phyloP scores from a whole-genome alignment of 2,797 vertebrate genomes.

The Anolis apletophallus region DNA sequence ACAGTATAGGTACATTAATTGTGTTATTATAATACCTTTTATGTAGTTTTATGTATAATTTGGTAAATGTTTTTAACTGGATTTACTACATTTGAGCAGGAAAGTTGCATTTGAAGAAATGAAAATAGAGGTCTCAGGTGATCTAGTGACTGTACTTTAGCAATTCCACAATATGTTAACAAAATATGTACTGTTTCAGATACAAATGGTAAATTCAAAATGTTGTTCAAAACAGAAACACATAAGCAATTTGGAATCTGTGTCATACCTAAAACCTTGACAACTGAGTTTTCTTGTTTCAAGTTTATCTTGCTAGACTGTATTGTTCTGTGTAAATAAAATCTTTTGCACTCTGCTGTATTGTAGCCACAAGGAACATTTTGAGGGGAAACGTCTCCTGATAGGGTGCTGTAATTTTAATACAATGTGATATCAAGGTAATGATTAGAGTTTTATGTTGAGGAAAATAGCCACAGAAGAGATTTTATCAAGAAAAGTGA shows the following conservation, averaged over 20 bases:
- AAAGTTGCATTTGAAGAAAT: too few species aligned
- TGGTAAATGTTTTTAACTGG: too few species aligned
- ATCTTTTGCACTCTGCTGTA: slow-evolving; percentile 6
- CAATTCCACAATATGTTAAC: not conserved
- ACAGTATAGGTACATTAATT: too few species aligned
- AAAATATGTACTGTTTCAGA: not conserved
- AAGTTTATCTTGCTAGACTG: slow-evolving; percentile 29
- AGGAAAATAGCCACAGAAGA: slow-evolving; percentile 45
- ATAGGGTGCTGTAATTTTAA: slow-evolving; percentile 39
- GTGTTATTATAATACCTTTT: too few species aligned
- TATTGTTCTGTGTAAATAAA: not conserved
- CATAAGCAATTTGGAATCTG: not conserved
- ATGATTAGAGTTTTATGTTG: slow-evolving; percentile 39
- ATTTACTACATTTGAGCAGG: too few species aligned
- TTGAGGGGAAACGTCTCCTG: slow-evolving; percentile 27
- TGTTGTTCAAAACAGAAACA: not conserved
- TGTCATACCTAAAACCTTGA: slow-evolving; percentile 27
- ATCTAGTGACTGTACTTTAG: too few species aligned
- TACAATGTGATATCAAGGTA: slow-evolving; percentile 6
- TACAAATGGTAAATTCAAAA: not conserved
- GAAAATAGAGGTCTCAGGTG: too few species aligned
- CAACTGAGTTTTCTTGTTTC: slow-evolving; percentile 18
- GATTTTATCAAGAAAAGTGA: slow-evolving; percentile 38
- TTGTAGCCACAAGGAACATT: slow-evolving; percentile 23
- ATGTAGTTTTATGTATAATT: too few species aligned